A percentile compares a stretch with the other conserved stretches of the same genome.
These are phyloP conservation scores for Clinocottus analis DNA, from an alignment of 2,113 vertebrate species.

Conservation along the genomic window DNA sequence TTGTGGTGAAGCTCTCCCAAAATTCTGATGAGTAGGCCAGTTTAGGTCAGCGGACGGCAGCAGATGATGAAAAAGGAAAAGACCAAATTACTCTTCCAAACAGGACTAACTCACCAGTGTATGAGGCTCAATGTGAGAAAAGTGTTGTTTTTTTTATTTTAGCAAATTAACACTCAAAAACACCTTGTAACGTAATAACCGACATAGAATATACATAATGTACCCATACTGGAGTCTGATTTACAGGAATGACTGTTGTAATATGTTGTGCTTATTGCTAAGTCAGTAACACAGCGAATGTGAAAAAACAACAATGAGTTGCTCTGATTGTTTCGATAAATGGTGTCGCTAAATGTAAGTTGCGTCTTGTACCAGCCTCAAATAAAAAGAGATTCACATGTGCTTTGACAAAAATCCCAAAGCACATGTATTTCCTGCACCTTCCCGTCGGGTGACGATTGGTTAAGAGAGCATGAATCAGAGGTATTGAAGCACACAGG, in stretches of 20 bases:
- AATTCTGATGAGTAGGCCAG: constrained; percentile 19
- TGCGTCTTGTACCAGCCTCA: no score
- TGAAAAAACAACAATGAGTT: not conserved
- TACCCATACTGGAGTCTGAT: not conserved
- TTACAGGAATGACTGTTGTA: not conserved
- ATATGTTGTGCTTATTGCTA: not conserved
- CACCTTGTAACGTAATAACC: not conserved
- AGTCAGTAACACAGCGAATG: not conserved
- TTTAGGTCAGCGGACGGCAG: constrained; percentile 32
- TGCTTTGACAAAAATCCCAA: not conserved
- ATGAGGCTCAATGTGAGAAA: constrained; percentile 6
- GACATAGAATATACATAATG: not conserved
- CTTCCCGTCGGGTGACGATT: not conserved
- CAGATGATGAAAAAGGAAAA: constrained; percentile 33
- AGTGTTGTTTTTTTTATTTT: not conserved
- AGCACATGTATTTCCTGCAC: constrained; percentile 6
- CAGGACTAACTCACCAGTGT: constrained; percentile 1
- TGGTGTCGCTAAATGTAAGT: constrained; percentile 1
- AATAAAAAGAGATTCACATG: not conserved
- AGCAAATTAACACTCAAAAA: not conserved
- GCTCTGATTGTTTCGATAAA: not conserved
- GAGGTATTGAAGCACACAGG: constrained; percentile 22
- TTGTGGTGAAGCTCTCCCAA: constrained; percentile 16
- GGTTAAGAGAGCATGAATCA: constrained; percentile 24
- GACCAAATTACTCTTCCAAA: constrained; percentile 12